Percentiles rank a stretch among this genome's conserved stretches.
These are phyloP conservation scores for Macrosteles quadrilineatus DNA, from an alignment of 1,140 invertebrate species.

Conservation along the genomic window DNA sequence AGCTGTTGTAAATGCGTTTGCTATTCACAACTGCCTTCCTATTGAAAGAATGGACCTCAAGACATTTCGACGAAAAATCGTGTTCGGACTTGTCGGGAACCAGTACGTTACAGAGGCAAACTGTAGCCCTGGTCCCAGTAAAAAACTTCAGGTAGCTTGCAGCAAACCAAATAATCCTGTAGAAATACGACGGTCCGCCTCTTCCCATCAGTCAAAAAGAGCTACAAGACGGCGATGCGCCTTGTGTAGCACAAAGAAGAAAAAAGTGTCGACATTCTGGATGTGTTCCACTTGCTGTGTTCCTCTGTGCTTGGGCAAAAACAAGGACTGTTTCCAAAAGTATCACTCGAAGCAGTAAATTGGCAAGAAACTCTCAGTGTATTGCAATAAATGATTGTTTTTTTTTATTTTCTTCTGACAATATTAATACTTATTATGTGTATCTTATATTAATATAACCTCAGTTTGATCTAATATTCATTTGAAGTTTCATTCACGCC, in stretches of 20 bases:
- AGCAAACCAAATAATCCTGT: conserved; percentile 30
- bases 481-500: no score
- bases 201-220: conserved; percentile 32
- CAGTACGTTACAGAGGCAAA: background rate
- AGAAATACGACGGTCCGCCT: conserved; percentile 29
- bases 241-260: conserved; percentile 39
- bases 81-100: background rate
- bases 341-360: no score
- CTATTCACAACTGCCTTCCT: conserved; percentile 39
- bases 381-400: no score
- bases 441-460: no score
- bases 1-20: conserved; percentile 44
- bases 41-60: conserved; percentile 17
- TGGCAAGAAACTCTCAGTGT: no score
- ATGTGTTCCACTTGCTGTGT: conserved; percentile 21
- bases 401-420: no score
- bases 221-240: conserved; percentile 36
- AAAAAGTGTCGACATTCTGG: conserved; percentile 29
- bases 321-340: conserved; percentile 30
- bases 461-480: no score
- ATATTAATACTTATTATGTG: no score
- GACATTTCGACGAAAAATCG: conserved; percentile 21
- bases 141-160: conserved; percentile 19
- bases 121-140: background rate
- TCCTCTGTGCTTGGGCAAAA: conserved; percentile 32